Percentiles rank a stretch among this genome's conserved stretches.
Evolutionary conservation across 2,113 vertebrate genomes (phyloP).

Genomic region (Ovibos moschatus): DNA sequence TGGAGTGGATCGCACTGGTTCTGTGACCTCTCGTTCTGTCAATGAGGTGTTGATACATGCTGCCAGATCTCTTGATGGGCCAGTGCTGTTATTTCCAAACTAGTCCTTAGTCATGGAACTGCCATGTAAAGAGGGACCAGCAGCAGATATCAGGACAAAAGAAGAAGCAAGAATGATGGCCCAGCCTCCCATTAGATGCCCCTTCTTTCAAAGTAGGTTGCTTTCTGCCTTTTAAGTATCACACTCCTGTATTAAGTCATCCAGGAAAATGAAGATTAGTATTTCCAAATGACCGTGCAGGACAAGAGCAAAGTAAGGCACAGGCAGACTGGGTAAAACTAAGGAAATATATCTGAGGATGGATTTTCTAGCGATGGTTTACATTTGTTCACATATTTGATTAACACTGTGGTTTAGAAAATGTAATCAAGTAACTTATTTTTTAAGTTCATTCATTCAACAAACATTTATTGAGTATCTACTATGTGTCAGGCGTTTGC

Average conservation of each 20-base stretch:
- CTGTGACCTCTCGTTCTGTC: background rate
- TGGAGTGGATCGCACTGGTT: background rate
- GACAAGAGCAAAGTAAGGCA: background rate
- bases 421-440: conserved; percentile 1
- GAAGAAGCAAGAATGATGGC: background rate
- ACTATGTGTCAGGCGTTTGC: background rate
- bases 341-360: background rate
- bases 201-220: background rate
- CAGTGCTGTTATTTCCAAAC: background rate
- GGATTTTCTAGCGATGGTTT: background rate
- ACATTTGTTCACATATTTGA: background rate
- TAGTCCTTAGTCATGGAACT: background rate
- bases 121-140: background rate
- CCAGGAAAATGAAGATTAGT: background rate
- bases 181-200: background rate
- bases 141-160: background rate
- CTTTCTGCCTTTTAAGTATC: background rate
- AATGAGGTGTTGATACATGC: background rate
- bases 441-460: conserved; percentile 9
- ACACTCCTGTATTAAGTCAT: background rate
- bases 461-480: conserved; percentile 40
- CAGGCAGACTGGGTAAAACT: background rate
- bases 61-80: background rate
- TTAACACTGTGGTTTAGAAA: background rate
- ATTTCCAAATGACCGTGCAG: background rate